Base-by-base conservation (phyloP, 2,113 vertebrate genomes). In the Pomatorhinus ruficollis region DNA sequence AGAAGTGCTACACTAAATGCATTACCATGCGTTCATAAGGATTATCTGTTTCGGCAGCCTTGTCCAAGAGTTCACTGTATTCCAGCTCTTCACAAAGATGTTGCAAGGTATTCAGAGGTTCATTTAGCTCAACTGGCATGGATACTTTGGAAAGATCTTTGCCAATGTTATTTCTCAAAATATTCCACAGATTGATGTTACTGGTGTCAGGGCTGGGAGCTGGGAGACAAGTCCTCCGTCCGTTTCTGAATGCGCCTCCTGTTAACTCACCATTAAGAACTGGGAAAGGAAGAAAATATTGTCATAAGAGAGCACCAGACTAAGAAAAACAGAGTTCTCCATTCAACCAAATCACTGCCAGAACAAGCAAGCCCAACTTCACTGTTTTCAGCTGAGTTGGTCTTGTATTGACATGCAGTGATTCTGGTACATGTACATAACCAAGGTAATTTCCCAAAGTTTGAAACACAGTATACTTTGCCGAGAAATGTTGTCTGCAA, bases 121-220 rank as follows among this genome's bases (percentile, higher is more conserved):
- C 99, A 15, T 99, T 99, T 54, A 99, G 98, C 96, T 99, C 99
- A 97, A 99, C 99, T 0, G 99, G 99, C 99, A 99, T 99, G 47
- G 99, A 99, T 92, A 99, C 99, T 98, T 99, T 99, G 82, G 99
- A 99, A 89, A 99, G 97, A 93, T 99, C 99, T 95, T 99, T 99
- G 54, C 99, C 99, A 49, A 99, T 99, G 98, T 99, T 99, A 98
- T 99, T 99, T 83, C 99, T 99, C 97, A 99, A 97, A 97, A 99
- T 99, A 98, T 99, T 99, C 99, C 99, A 99, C 89, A 99, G 98
- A 97, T 99, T 99, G 97, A 99, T 99, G 97, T 99, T 99, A 98
- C 99, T 99, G 96, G 98, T 99, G 96, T 99, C 99, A 3, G 99
- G 99, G 79, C 99, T 99, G 25, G 99, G 99, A 44, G 99, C 98